A percentile compares a stretch with the other conserved stretches of the same genome.
These are phyloP conservation scores for Falco novaeseelandiae DNA, from an alignment of 2,797 vertebrate species.

Conservation along the genomic window DNA sequence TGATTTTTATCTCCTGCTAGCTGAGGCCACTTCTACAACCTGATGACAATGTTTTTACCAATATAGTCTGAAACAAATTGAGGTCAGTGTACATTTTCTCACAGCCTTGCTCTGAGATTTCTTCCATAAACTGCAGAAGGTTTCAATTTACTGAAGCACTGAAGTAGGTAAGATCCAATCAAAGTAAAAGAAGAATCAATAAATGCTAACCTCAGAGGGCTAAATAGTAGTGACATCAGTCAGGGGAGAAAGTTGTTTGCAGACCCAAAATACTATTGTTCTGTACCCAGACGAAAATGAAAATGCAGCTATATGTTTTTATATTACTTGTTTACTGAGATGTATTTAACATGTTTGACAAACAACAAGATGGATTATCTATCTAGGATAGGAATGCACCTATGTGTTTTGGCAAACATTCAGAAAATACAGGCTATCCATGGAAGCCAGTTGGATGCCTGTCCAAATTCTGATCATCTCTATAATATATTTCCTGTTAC, in stretches of 20 bases:
- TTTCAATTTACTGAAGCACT: slow-evolving; percentile 81
- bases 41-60: slow-evolving; percentile 72
- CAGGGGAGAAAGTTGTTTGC: slow-evolving; percentile 59
- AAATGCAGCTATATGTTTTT: slow-evolving; percentile 15
- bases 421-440: neutral
- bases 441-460: neutral
- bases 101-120: slow-evolving; percentile 73
- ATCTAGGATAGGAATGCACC: neutral
- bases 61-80: slow-evolving; percentile 75
- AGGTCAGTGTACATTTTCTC: slow-evolving; percentile 78
- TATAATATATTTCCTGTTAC: neutral
- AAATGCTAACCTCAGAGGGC: slow-evolving; percentile 72
- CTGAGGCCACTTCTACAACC: slow-evolving; percentile 63
- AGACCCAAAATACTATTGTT: slow-evolving; percentile 43
- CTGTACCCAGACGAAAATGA: neutral
- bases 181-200: slow-evolving; percentile 80
- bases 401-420: neutral
- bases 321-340: slow-evolving; percentile 29
- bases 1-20: slow-evolving; percentile 58
- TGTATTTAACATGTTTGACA: slow-evolving; percentile 17
- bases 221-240: slow-evolving; percentile 74
- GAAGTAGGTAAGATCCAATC: slow-evolving; percentile 80
- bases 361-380: neutral
- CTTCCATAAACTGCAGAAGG: slow-evolving; percentile 78
- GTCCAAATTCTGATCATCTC: neutral